Evolutionary conservation across 1,140 invertebrate genomes (phyloP).

Genomic region (Drosophila pruinosa): DNA sequence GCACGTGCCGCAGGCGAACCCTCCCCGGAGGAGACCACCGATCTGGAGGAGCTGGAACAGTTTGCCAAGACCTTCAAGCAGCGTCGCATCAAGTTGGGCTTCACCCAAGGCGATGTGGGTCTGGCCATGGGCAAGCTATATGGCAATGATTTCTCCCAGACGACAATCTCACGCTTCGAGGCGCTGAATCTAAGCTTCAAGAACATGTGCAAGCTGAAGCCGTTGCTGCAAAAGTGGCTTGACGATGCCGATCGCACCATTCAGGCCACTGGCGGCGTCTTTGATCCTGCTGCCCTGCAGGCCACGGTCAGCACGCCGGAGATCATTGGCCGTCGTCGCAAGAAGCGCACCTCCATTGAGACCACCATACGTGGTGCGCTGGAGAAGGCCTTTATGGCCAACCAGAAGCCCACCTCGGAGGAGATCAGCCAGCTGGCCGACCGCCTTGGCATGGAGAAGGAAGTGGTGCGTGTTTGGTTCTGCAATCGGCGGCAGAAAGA

Average conservation of each 20-base stretch:
- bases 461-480: constrained; percentile 98
- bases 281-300: constrained; percentile 87
- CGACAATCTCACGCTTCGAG: constrained; percentile 99
- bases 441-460: constrained; percentile 97
- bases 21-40: constrained; percentile 94
- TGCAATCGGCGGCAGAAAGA: constrained; percentile 97
- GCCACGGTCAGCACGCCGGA: constrained; percentile 92
- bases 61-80: constrained; percentile 99
- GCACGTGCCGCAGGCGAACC: constrained; percentile 87
- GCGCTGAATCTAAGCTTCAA: constrained; percentile 99
- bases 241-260: constrained; percentile 97
- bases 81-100: constrained; percentile 96
- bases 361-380: constrained; percentile 95
- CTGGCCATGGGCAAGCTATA: constrained; percentile 99
- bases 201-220: constrained; percentile 99
- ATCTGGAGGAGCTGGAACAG: constrained; percentile 97
- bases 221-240: constrained; percentile 98
- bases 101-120: constrained; percentile 99
- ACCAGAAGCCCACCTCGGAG: constrained; percentile 98
- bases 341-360: constrained; percentile 99
- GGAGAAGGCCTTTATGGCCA: constrained; percentile 96
- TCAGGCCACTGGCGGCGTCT: constrained; percentile 87
- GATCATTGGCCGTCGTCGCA: constrained; percentile 94
- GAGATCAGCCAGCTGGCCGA: constrained; percentile 97
- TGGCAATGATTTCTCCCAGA: constrained; percentile 99